Evolutionary conservation across 2,888 invertebrate genomes (phyloP), one percentile per base, ranked within the genome.

Genomic region (Drosophila monieri): DNA sequence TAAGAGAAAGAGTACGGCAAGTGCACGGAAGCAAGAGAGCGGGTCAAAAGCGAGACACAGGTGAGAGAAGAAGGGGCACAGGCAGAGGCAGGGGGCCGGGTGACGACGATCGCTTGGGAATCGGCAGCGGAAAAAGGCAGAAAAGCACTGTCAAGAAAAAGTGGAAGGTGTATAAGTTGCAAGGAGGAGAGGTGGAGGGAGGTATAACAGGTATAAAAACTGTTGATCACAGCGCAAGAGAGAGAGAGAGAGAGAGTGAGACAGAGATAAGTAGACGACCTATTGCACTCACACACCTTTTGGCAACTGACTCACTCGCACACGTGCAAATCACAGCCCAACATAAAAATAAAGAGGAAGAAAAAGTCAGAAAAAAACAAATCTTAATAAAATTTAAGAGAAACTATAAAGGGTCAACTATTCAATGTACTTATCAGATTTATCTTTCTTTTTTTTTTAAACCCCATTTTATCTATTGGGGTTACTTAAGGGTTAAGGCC

Each of bases 141-240:
- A 64, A 32, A 70, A 30, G 43, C 55, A 64, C 58, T 55, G 30
- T 59, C 67, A 61, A 61, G 71, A 77, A 44, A 37, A 44, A 37
- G 35, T 60, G 55, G 72, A 30, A 30, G n/a, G n/a, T 25, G 18
- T 30, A 37, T 8, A 18, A 14, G 15, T 39, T 14, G 41, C 14
- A 41, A 8, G 30, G 53, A 55, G 41, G 25, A 47, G 48, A 43
- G 49, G 46, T 21, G 43, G 54, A 48, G 44, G 54, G 54, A 55
- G 46, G 30, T 65, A 68, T 76, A 85, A 84, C 86, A 83, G 85
- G 83, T 86, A 84, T 86, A 84, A 76, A 81, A 80, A 69, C 67
- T 80, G 72, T 84, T 77, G 77, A 78, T 77, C 78, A 43, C 21
- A 67, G 76, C 71, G n/a, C n/a, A n/a, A 70, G 68, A 70, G 6